Evolutionary conservation across 2,888 invertebrate species (phyloP).

Genomic region (Apomyelois bistriatella): DNA sequence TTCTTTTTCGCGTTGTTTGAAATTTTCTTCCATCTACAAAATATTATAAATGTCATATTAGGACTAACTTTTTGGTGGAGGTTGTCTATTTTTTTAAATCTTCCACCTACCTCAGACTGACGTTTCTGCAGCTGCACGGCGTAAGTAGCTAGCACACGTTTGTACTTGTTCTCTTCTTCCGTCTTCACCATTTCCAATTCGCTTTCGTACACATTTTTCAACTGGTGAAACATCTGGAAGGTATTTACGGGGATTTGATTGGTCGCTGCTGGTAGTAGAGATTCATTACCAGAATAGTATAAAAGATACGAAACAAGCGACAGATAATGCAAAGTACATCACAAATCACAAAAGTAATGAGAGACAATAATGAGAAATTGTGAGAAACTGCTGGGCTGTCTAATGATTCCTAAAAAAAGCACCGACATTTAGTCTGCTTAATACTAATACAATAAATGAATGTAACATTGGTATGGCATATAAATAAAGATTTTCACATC

Average conservation of each 20-base stretch:
- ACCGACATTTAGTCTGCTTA: too few relatives aligned
- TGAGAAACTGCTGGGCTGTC: background rate
- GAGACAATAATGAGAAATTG: background rate
- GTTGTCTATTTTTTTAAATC: too few relatives aligned
- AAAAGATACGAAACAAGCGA: too few relatives aligned
- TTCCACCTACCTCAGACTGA: constrained; percentile 49
- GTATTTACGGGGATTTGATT: too few relatives aligned
- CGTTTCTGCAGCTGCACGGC: constrained; percentile 42
- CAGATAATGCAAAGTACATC: too few relatives aligned
- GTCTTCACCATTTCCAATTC: constrained; percentile 55
- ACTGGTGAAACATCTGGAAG: constrained; percentile 58
- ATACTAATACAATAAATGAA: too few relatives aligned
- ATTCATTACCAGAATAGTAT: too few relatives aligned
- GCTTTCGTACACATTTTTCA: constrained; percentile 56
- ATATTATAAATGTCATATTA: background rate
- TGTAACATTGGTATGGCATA: too few relatives aligned
- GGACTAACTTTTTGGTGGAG: too few relatives aligned
- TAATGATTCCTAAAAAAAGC: background rate
- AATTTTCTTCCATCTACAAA: constrained; percentile 56
- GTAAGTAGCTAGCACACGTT: constrained; percentile 43
- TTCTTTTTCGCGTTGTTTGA: constrained; percentile 42
- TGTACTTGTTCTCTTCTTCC: constrained; percentile 46
- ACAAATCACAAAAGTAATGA: background rate
- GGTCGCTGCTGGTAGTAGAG: too few relatives aligned
- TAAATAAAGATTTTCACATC: too few relatives aligned